Conservation (phyloP, 1,140 invertebrate genomes). For the Saccostrea echinata region DNA sequence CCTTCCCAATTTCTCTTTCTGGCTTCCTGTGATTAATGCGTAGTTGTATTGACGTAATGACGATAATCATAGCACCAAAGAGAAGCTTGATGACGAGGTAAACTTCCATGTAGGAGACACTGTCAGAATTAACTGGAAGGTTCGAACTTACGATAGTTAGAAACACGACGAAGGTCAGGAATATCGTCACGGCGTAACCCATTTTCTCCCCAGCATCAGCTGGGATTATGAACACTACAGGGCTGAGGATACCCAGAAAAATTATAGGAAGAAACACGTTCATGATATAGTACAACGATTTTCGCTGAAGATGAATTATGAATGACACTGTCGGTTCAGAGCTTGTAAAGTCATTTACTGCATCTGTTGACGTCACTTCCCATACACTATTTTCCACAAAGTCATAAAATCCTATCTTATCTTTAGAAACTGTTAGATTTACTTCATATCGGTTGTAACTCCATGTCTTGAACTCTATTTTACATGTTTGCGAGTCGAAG, state of each 20-base stretch:
- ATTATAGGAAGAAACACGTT: constrained; percentile 7
- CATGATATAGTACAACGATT: neutral
- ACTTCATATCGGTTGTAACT: neutral
- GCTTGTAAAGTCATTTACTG: neutral
- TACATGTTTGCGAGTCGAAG: constrained; percentile 17
- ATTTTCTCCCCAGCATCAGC: constrained; percentile 32
- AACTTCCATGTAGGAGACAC: neutral
- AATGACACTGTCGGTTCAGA: neutral
- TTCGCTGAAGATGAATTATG: neutral
- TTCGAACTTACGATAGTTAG: neutral
- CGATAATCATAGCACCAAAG: neutral
- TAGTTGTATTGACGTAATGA: neutral
- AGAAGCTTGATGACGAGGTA: neutral
- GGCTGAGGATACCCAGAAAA: neutral
- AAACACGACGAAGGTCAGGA: constrained; percentile 20
- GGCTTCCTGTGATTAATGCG: neutral
- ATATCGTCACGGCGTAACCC: constrained; percentile 9
- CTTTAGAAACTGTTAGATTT: neutral
- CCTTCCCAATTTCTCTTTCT: neutral
- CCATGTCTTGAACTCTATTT: neutral
- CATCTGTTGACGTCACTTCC: neutral
- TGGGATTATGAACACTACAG: neutral
- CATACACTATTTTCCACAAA: constrained; percentile 6
- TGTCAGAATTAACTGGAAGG: neutral
- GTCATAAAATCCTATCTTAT: neutral